Conservation (phyloP, 2,888 invertebrate genomes). For the Metalampra italica region DNA sequence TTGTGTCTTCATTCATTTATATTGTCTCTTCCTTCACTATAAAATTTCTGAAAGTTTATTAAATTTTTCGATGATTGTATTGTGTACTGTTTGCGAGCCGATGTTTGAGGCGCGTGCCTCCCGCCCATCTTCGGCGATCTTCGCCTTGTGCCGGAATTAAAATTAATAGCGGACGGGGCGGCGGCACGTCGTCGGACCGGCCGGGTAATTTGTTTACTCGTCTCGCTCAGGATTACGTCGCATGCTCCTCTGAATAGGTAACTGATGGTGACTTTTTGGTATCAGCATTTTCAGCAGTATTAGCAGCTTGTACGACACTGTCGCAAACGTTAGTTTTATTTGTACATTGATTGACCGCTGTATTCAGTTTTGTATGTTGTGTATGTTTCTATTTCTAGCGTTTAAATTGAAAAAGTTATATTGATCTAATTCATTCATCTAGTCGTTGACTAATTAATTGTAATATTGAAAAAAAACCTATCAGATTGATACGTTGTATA, state of each 20-base stretch:
- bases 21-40: too few species aligned
- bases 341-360: too few species aligned
- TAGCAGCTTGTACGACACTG: background rate
- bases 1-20: too few species aligned
- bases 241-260: conserved; percentile 71
- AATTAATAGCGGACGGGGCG: conserved; percentile 70
- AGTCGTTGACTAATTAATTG: too few species aligned
- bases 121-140: conserved; percentile 65
- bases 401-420: too few species aligned
- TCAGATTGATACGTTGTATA: too few species aligned
- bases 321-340: background rate
- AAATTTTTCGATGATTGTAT: conserved; percentile 7
- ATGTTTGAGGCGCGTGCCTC: conserved; percentile 56
- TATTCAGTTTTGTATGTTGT: too few species aligned
- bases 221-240: conserved; percentile 71
- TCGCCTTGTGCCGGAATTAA: conserved; percentile 68
- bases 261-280: conserved; percentile 58
- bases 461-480: too few species aligned
- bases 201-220: conserved; percentile 75
- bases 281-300: background rate
- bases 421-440: too few species aligned
- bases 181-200: conserved; percentile 51
- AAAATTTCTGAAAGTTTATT: background rate
- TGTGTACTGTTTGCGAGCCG: conserved; percentile 1
- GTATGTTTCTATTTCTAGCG: too few species aligned